Base-by-base conservation (phyloP, 2,888 invertebrate genomes). In the Cephus runcator region DNA sequence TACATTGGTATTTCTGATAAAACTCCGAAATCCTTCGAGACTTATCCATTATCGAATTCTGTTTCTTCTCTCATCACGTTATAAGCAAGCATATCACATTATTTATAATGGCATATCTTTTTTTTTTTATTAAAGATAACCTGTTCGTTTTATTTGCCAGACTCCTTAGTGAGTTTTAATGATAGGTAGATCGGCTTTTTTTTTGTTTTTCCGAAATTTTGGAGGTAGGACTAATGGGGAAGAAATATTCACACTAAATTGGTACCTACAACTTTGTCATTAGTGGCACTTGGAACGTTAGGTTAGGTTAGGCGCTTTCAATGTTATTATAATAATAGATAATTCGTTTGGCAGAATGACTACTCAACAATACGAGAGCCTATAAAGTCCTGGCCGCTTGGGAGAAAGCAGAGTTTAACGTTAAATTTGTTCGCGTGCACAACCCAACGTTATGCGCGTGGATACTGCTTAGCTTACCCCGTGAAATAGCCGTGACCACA, bases 361-460 rank as follows among this genome's bases (percentile, higher is more conserved):
- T 56, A 56, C 56, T 56, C 56, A 23, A 56, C 56, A 56, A 9
- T 23, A 71, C 30, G 30, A 34, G 4, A n/a, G 30, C 71, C 31
- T 30, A 30, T 9, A 9, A 71, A 71, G 30, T 9, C 9, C 9
- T 0, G 56, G 56, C 1, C 2, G 56, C 6, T 56, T 9, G 2
- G 56, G 23, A 23, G 56, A 23, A 56, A 56, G 56, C 56, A 56
- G 56, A 56, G 56, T 23, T 56, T 9, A 15, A 56, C 56, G 56
- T 56, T 56, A 71, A 84, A 83, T 84, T 82, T 81, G 81, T 76
- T 68, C 73, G 76, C 76, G 69, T 75, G 80, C 81, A 83, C 83
- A 84, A 80, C 81, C 78, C 76, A 77, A 80, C 81, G 84, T 83
- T 82, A 84, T 76, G 76, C 83, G 77, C 81, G 80, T 81, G 73